A percentile compares a stretch with the other conserved stretches of the same genome.
Evolutionary conservation across 1,140 invertebrate genomes (phyloP).

Genomic region (Cyphomyrmex costatus): DNA sequence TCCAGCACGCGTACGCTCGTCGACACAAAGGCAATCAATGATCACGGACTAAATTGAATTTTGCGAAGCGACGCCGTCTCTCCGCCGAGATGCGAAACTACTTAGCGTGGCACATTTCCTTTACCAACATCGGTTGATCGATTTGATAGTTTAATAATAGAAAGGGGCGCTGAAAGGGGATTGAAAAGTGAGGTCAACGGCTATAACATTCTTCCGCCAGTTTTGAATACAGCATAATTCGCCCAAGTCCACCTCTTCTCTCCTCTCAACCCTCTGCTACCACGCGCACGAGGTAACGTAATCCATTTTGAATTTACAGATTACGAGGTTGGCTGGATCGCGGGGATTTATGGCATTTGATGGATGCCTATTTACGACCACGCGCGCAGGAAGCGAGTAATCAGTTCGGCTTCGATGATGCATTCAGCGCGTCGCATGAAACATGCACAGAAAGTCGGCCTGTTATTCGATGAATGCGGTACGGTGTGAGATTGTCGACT

Average conservation of each 20-base stretch:
- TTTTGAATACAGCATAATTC: slow-evolving; percentile 7
- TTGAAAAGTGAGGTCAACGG: slow-evolving; percentile 38
- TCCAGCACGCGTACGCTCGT: slow-evolving; percentile 17
- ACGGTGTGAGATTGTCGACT: slow-evolving; percentile 30
- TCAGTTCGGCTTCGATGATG: slow-evolving; percentile 54
- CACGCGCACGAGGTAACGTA: slow-evolving; percentile 47
- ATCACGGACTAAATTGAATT: slow-evolving; percentile 69
- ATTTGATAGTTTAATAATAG: slow-evolving; percentile 52
- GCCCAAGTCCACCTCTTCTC: not conserved
- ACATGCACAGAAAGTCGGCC: slow-evolving; percentile 28
- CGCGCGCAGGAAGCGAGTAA: slow-evolving; percentile 50
- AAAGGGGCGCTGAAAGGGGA: not conserved
- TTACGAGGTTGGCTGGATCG: slow-evolving; percentile 52
- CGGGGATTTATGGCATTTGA: slow-evolving; percentile 69
- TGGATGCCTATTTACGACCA: slow-evolving; percentile 48
- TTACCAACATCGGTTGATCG: slow-evolving; percentile 65
- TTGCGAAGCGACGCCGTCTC: slow-evolving; percentile 51
- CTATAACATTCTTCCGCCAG: not conserved
- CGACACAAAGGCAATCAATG: slow-evolving; percentile 62
- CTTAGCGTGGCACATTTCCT: slow-evolving; percentile 30
- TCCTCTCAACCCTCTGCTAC: not conserved
- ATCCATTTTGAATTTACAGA: slow-evolving; percentile 75
- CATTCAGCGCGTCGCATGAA: slow-evolving; percentile 20
- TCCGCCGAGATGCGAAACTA: slow-evolving; percentile 11
- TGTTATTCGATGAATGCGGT: slow-evolving; percentile 18